Conservation (phyloP, 2,888 invertebrate species). For the Oligia fasciuncula region DNA sequence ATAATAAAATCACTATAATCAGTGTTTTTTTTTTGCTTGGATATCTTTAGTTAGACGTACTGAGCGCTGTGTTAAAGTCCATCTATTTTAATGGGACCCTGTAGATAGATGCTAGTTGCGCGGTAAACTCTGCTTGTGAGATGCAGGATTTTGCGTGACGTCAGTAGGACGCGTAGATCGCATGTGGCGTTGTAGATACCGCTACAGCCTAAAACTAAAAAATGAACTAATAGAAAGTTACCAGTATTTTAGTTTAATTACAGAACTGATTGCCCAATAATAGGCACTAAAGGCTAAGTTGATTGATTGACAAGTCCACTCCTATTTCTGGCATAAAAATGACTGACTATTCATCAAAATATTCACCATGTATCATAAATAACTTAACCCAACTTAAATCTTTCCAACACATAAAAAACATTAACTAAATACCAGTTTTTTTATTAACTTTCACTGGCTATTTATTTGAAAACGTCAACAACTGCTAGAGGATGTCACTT, state of each 20-base stretch:
- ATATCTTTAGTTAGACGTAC: too few relatives aligned
- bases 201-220: too few relatives aligned
- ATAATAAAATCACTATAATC: too few relatives aligned
- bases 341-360: conserved; percentile 4
- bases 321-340: not conserved
- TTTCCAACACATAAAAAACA: conserved; percentile 6
- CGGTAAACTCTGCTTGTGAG: too few relatives aligned
- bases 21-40: too few relatives aligned
- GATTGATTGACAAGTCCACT: not conserved
- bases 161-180: too few relatives aligned
- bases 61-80: too few relatives aligned
- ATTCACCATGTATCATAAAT: conserved; percentile 6
- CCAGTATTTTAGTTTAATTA: not conserved
- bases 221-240: not conserved
- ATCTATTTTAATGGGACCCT: too few relatives aligned
- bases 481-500: conserved; percentile 51
- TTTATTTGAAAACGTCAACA: conserved; percentile 42
- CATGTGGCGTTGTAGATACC: too few relatives aligned
- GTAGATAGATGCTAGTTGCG: too few relatives aligned
- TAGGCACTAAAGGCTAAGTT: not conserved
- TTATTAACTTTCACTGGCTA: conserved; percentile 50
- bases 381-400: conserved; percentile 5
- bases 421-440: conserved; percentile 37
- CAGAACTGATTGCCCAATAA: not conserved
- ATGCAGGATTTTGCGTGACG: too few relatives aligned